These are phyloP conservation scores for Acronicta psi DNA, from an alignment of 2,888 invertebrate species.

Conservation along the genomic window DNA sequence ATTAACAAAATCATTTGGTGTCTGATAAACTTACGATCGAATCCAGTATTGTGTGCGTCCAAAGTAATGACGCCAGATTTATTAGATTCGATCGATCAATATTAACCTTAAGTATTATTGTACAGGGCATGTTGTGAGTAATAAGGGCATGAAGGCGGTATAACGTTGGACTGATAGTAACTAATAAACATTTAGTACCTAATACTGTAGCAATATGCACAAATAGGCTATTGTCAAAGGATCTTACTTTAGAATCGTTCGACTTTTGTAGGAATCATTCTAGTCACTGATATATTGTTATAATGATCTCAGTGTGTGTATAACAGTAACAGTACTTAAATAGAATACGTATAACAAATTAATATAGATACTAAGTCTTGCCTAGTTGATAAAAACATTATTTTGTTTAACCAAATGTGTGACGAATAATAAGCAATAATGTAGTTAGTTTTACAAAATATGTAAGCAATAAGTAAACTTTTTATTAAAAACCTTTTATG, in stretches of 20 bases:
- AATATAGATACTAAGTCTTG: slow-evolving; percentile 22
- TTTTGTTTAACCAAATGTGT: slow-evolving; percentile 12
- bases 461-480: slow-evolving; percentile 20
- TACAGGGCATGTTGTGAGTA: slow-evolving; percentile 36
- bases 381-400: slow-evolving; percentile 3
- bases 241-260: slow-evolving; percentile 24
- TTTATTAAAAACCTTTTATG: slow-evolving; percentile 12
- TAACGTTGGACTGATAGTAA: slow-evolving; percentile 52
- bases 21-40: slow-evolving; percentile 22
- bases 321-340: slow-evolving; percentile 15
- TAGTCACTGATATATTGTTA: slow-evolving; percentile 53
- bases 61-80: slow-evolving; percentile 4
- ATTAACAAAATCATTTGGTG: slow-evolving; percentile 26
- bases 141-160: slow-evolving; percentile 39
- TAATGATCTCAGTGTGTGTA: slow-evolving; percentile 49
- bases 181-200: slow-evolving; percentile 28
- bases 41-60: slow-evolving; percentile 14
- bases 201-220: slow-evolving; percentile 39
- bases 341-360: too few relatives aligned
- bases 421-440: slow-evolving; percentile 49
- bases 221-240: slow-evolving; percentile 27
- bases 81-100: slow-evolving; percentile 14
- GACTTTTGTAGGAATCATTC: slow-evolving; percentile 47
- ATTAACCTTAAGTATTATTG: slow-evolving; percentile 22
- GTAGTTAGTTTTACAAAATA: slow-evolving; percentile 28